These are phyloP conservation scores for Psylliodes chrysocephalus DNA, from an alignment of 2,888 invertebrate genomes.

Conservation along the genomic window DNA sequence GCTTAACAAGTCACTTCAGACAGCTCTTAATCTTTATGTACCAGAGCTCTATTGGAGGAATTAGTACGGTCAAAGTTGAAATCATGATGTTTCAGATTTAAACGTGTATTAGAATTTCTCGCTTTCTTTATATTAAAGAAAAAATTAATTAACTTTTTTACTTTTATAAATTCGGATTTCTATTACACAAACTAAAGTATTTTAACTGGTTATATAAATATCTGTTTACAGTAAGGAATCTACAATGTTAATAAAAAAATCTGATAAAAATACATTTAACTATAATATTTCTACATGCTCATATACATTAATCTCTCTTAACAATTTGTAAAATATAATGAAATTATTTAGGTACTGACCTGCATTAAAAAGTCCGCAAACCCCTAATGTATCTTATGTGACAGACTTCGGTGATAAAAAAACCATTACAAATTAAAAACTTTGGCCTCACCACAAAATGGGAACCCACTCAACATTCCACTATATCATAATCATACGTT, in stretches of 20 bases:
- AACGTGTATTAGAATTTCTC: too few relatives aligned
- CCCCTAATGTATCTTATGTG: not conserved
- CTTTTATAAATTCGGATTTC: too few relatives aligned
- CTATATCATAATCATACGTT: not conserved
- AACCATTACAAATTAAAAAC: not conserved
- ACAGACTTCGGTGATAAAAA: not conserved
- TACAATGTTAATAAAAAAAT: too few relatives aligned
- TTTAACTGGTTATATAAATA: too few relatives aligned
- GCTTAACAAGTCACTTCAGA: constrained; percentile 24
- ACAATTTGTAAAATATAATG: not conserved
- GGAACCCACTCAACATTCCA: not conserved
- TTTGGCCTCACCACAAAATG: not conserved
- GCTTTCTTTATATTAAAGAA: too few relatives aligned
- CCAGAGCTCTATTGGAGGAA: not conserved
- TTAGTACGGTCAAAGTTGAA: constrained; percentile 9
- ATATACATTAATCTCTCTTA: too few relatives aligned
- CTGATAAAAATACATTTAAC: too few relatives aligned
- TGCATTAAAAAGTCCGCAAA: not conserved
- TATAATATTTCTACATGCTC: too few relatives aligned
- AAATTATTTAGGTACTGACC: not conserved
- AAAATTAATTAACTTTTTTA: too few relatives aligned
- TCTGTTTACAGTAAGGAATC: too few relatives aligned
- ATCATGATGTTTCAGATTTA: too few relatives aligned
- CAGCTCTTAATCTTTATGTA: constrained; percentile 18
- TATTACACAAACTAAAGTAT: too few relatives aligned